phyloP scores from a whole-genome alignment of 2,797 vertebrate species.

The Geotrypetes seraphini region DNA sequence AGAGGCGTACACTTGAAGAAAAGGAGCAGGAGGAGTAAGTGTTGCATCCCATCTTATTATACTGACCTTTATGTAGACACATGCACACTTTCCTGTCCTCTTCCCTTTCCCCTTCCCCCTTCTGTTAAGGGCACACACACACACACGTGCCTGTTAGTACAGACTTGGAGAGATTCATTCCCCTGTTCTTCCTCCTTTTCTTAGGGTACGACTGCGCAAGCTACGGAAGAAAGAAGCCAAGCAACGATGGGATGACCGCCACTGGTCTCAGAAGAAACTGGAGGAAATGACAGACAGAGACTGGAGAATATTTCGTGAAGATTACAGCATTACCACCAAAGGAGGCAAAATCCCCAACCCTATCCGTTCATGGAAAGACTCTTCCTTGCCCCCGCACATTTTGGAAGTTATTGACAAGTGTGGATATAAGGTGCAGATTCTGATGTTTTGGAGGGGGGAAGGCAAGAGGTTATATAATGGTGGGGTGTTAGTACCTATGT shows the following conservation, averaged over 20 bases:
- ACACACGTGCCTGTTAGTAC: no score
- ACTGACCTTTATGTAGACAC: no score
- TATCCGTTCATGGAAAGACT: constrained; percentile 96
- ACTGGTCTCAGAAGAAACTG: constrained; percentile 98
- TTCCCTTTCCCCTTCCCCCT: no score
- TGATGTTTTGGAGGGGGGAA: no score
- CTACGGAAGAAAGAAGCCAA: constrained; percentile 94
- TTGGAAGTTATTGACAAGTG: constrained; percentile 96
- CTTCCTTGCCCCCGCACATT: constrained; percentile 82
- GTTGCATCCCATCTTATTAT: no score
- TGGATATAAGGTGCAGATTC: constrained; percentile 92
- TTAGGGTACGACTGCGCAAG: constrained; percentile 81
- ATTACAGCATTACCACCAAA: constrained; percentile 97
- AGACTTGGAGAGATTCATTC: no score
- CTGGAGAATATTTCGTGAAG: constrained; percentile 94
- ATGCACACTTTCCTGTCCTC: accelerated
- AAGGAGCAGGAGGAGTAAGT: constrained; percentile 96
- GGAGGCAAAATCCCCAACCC: constrained; percentile 96
- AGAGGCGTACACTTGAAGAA: constrained; percentile 85
- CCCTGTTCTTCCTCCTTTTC: accelerated
- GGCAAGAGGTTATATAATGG: no score
- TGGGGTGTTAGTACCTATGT: no score
- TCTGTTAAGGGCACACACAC: no score
- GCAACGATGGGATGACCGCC: constrained; percentile 93
- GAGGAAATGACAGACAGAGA: constrained; percentile 97